Evolutionary conservation across 1,140 invertebrate species (phyloP).

Genomic region (Leptinotarsa lineolata): DNA sequence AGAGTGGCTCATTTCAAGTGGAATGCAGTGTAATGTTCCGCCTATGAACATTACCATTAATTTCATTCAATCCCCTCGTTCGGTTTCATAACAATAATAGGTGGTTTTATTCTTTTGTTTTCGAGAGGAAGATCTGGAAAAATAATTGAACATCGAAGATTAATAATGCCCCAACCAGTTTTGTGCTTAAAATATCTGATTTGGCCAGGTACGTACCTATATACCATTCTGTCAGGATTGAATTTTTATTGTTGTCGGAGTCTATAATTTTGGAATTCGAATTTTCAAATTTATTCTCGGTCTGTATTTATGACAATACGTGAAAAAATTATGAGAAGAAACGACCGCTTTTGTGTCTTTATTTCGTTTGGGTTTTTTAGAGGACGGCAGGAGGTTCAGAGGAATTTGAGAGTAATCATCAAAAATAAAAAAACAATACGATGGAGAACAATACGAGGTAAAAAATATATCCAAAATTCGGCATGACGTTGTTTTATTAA

Average conservation of each 20-base stretch:
- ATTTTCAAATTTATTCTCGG: constrained; percentile 42
- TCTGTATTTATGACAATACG: constrained; percentile 44
- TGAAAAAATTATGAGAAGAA: constrained; percentile 33
- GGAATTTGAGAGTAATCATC: no score
- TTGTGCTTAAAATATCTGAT: constrained; percentile 35
- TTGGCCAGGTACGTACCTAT: constrained; percentile 6
- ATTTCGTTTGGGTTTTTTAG: constrained; percentile 14
- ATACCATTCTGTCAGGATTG: constrained; percentile 38
- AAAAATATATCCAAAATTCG: no score
- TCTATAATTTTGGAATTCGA: constrained; percentile 46
- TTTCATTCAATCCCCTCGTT: constrained; percentile 27
- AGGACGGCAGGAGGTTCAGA: background rate
- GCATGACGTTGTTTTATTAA: no score
- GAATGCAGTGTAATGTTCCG: background rate
- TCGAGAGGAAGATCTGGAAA: constrained; percentile 44
- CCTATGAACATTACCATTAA: constrained; percentile 27
- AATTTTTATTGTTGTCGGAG: constrained; percentile 42
- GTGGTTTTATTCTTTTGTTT: constrained; percentile 43
- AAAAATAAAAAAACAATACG: no score
- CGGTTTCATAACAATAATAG: constrained; percentile 29
- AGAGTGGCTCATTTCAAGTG: no score
- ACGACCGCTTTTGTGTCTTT: constrained; percentile 12
- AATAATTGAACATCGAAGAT: constrained; percentile 45
- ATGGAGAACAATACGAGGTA: no score
- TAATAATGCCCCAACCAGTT: constrained; percentile 33